Evolutionary conservation across 2,888 invertebrate species (phyloP).

Genomic region (Drosophila ezoana): DNA sequence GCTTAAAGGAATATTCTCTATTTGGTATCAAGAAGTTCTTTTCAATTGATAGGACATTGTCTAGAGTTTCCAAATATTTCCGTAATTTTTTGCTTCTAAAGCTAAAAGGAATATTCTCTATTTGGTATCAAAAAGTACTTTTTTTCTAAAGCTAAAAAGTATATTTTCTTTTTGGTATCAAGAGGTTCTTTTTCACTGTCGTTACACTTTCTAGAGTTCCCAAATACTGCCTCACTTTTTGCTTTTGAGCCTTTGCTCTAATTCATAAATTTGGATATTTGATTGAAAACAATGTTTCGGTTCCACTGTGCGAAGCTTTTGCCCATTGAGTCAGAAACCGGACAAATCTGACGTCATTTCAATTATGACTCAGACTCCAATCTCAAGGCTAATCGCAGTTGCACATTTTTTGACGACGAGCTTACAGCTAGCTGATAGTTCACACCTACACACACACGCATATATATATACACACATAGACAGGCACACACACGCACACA

Average conservation of each 20-base stretch:
- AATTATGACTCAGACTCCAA: constrained; percentile 34
- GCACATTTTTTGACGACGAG: constrained; percentile 1
- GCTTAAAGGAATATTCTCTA: no score
- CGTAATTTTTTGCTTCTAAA: no score
- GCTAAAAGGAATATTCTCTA: no score
- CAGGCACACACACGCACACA: not conserved
- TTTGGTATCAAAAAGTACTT: no score
- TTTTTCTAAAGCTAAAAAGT: no score
- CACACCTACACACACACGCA: not conserved
- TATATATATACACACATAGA: not conserved
- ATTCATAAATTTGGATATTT: not conserved
- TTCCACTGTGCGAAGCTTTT: constrained; percentile 13
- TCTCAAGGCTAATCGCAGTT: not conserved
- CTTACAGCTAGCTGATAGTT: constrained; percentile 34
- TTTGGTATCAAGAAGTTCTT: no score
- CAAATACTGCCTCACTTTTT: no score
- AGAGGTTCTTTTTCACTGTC: no score
- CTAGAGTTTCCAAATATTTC: no score
- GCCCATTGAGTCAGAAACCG: constrained; percentile 7
- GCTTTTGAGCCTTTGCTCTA: not conserved
- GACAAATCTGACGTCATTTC: constrained; percentile 27
- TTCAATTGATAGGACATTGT: no score
- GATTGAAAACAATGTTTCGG: not conserved
- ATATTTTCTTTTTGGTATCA: no score
- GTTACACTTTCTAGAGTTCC: no score